phyloP scores from a whole-genome alignment of 2,888 invertebrate species.

The Trachelus troglodyta region DNA sequence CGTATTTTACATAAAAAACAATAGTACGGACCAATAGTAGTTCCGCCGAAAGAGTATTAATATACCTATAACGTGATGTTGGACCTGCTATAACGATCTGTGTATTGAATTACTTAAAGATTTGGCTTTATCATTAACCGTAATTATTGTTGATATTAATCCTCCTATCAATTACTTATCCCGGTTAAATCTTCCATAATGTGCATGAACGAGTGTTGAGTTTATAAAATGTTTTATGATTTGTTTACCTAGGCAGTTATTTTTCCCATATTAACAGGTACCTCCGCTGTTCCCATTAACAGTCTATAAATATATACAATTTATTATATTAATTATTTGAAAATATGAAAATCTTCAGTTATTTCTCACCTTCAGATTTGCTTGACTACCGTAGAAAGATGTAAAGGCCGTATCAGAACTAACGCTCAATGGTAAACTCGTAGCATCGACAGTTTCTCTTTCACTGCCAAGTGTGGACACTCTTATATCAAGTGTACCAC shows the following conservation, averaged over 20 bases:
- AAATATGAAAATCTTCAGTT: neutral
- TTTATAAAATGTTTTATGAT: conserved; percentile 6
- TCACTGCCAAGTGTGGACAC: conserved; percentile 66
- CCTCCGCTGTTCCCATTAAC: conserved; percentile 30
- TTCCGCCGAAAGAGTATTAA: neutral
- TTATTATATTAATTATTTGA: neutral
- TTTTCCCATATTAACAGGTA: conserved; percentile 24
- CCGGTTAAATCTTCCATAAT: neutral
- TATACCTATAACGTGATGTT: neutral
- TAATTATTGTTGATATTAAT: conserved; percentile 13
- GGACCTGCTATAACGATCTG: neutral
- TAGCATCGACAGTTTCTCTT: conserved; percentile 62
- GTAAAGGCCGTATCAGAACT: conserved; percentile 71
- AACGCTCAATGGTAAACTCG: conserved; percentile 66
- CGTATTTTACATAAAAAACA: neutral
- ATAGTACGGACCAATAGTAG: neutral
- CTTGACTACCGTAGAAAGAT: conserved; percentile 70
- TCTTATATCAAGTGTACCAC: conserved; percentile 66
- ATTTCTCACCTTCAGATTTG: conserved; percentile 49
- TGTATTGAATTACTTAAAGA: neutral
- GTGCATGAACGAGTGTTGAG: neutral
- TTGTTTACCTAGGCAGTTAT: conserved; percentile 29
- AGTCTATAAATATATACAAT: conserved; percentile 24
- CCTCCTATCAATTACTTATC: neutral
- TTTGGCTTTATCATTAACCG: neutral